A percentile compares a stretch with the other conserved stretches of the same genome.
phyloP scores from a whole-genome alignment of 2,888 invertebrate species.

The Nephrotoma flavescens region DNA sequence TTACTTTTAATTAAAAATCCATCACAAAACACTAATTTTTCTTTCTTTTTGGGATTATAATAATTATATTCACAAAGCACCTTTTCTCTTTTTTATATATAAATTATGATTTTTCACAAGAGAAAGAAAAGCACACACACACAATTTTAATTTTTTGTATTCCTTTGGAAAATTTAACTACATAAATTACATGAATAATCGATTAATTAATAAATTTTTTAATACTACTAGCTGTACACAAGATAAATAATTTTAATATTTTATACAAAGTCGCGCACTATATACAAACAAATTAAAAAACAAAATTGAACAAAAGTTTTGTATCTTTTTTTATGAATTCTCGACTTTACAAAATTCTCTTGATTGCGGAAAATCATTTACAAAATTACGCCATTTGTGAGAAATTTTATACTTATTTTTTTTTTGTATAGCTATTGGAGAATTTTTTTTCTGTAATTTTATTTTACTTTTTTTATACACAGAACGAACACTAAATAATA shows the following conservation, averaged over 20 bases:
- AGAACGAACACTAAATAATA: not conserved
- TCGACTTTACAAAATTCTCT: not conserved
- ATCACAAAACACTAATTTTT: not conserved
- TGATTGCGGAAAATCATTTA: not conserved
- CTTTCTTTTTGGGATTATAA: not conserved
- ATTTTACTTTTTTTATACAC: not conserved
- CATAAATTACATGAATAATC: not conserved
- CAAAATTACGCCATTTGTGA: constrained; percentile 49
- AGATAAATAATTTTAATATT: constrained; percentile 36
- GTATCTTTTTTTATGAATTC: not conserved
- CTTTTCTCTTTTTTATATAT: constrained; percentile 24
- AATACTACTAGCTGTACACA: constrained; percentile 55
- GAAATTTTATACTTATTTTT: constrained; percentile 38
- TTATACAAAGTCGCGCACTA: not conserved
- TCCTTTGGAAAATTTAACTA: constrained; percentile 18
- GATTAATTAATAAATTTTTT: not conserved
- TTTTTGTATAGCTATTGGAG: constrained; percentile 20
- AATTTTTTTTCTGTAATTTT: not conserved
- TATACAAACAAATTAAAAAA: constrained; percentile 1
- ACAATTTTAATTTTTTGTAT: constrained; percentile 34
- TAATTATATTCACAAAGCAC: not conserved
- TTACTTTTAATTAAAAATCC: not conserved
- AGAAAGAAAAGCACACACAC: constrained; percentile 33
- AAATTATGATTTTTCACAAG: not conserved
- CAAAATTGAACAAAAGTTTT: not conserved